Evolutionary conservation across 2,113 vertebrate species (phyloP).

Genomic region (Gambusia holbrooki): DNA sequence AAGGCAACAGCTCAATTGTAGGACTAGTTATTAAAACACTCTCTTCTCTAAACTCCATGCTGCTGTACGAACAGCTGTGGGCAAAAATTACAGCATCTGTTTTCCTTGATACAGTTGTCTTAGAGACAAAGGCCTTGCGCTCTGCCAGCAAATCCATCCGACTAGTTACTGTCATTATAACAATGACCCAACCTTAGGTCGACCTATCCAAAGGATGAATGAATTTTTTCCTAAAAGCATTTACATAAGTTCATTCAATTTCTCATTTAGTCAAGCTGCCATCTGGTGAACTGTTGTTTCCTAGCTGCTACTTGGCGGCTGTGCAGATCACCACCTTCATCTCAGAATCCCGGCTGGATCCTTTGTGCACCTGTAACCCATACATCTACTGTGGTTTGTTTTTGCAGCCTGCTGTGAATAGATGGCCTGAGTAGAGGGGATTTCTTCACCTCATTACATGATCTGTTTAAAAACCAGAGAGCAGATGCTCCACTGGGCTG

Average conservation of each 20-base stretch:
- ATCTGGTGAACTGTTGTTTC: conserved; percentile 55
- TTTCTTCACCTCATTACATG: conserved; percentile 57
- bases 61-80: conserved; percentile 53
- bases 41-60: conserved; percentile 33
- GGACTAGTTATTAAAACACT: conserved; percentile 13
- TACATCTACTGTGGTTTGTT: conserved; percentile 32
- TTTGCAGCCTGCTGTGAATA: conserved; percentile 45
- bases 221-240: not conserved
- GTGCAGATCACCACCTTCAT: conserved; percentile 53
- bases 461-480: conserved; percentile 63
- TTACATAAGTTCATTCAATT: conserved; percentile 22
- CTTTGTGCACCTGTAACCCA: conserved; percentile 49
- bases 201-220: conserved; percentile 17
- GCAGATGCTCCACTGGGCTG: conserved; percentile 60
- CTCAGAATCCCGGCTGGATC: conserved; percentile 46
- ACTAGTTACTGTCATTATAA: conserved; percentile 17
- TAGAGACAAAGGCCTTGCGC: conserved; percentile 36
- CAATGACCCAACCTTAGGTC: conserved; percentile 14
- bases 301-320: conserved; percentile 13
- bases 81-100: conserved; percentile 54
- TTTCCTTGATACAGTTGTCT: conserved; percentile 38
- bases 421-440: conserved; percentile 36
- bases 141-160: conserved; percentile 24
- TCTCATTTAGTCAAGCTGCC: conserved; percentile 38
- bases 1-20: not conserved